Evolutionary conservation across 2,888 invertebrate species (phyloP).

Genomic region (Osmoderma eremita): DNA sequence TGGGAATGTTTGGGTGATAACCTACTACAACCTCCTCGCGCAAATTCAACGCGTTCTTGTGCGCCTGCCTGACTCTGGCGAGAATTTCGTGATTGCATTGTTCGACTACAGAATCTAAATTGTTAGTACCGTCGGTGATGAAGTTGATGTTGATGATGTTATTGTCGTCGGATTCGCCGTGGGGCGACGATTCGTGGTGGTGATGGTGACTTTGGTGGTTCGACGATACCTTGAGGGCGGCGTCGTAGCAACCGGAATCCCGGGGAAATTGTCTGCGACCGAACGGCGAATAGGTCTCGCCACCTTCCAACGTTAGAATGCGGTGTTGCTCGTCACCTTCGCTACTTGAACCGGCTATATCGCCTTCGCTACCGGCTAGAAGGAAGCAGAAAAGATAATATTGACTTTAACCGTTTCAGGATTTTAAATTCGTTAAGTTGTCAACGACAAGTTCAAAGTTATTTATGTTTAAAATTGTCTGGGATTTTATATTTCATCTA

Average conservation of each 20-base stretch:
- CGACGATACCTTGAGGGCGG: conserved; percentile 61
- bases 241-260: conserved; percentile 86
- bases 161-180: conserved; percentile 65
- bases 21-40: conserved; percentile 64
- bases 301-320: conserved; percentile 59
- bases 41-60: conserved; percentile 67
- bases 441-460: too few species aligned
- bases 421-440: too few species aligned
- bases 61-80: conserved; percentile 68
- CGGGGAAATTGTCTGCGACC: conserved; percentile 81
- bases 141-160: conserved; percentile 62
- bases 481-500: too few species aligned
- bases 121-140: conserved; percentile 65
- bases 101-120: conserved; percentile 69
- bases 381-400: conserved; percentile 40
- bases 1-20: conserved; percentile 61
- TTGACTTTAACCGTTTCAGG: too few species aligned
- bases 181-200: conserved; percentile 68
- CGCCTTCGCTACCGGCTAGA: conserved; percentile 79
- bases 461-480: too few species aligned
- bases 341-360: conserved; percentile 82
- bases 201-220: conserved; percentile 63
- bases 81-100: conserved; percentile 71
- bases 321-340: conserved; percentile 74
- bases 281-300: conserved; percentile 73